Evolutionary conservation across 2,797 vertebrate species (phyloP), one percentile per base, ranked within the genome.

Genomic region (Pachyuromys duprasi): DNA sequence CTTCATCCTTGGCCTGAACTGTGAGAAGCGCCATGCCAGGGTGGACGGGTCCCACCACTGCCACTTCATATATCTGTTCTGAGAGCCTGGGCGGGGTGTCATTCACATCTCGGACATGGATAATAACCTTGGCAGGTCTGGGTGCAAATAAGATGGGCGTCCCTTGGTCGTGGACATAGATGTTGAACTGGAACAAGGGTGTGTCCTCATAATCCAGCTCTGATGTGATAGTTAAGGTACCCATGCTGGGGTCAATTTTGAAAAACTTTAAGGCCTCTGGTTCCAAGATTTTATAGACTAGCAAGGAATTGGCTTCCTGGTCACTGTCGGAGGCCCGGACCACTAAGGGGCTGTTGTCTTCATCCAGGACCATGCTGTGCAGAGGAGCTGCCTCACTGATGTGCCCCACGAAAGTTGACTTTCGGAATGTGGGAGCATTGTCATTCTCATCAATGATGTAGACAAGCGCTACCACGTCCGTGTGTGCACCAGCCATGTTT

Each of bases 401-500:
- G 91, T 99, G 99, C 7, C 99, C 99, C 17, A 98, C 0, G 8
- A 99, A 99, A 5, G 98, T 98, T 14, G 87, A 95, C 88, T 98
- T 99, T 82, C 97, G 60, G 36, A 99, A 99, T 94, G 98, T 33
- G 0, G 99, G 99, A 0, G 98, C 95, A 0, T 99, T 99, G 98
- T 99, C 99, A 7, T 99, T 99, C 98, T 99, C 99, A 31, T 99
- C 99, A 65, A 99, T 98, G 83, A 99, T 98, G 28, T 99, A 99
- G 92, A 99, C 97, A 67, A 99, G 97, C 65, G 99, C 99, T 0
- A 96, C 22, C 3, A 98, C 96, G 12, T 98, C 98, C 57, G 98
- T 99, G 86, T 96, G 98, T 9, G 98, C 98, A n/a, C 99, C 99
- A 0, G 98, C 98, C 74, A 98, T 98, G 60, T 99, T 99, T 95